A percentile compares a stretch with the other conserved stretches of the same genome.
Conservation (phyloP, 2,113 vertebrate genomes). For the Myxocyprinus asiaticus region DNA sequence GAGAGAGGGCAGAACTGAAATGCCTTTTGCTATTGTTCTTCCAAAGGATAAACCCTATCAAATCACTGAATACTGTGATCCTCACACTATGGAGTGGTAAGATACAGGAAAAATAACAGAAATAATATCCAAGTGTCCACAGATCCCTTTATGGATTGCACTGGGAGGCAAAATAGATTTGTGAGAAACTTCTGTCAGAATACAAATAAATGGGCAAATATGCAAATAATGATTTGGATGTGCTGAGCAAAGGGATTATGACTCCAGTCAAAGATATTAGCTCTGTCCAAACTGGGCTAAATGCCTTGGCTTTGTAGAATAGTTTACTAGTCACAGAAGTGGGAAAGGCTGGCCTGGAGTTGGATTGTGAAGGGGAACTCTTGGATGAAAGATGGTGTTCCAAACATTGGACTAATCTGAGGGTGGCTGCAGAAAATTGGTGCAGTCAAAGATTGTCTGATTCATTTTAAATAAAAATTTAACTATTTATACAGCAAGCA, state of each 20-base stretch:
- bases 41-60: slow-evolving; percentile 78
- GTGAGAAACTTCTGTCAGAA: neutral
- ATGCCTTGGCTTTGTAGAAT: neutral
- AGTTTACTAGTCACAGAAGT: neutral
- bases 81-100: neutral
- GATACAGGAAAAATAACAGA: slow-evolving; percentile 64
- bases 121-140: slow-evolving; percentile 41
- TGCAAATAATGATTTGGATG: neutral
- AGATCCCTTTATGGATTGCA: neutral
- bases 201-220: neutral
- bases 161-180: neutral
- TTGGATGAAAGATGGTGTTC: neutral
- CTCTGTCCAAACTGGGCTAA: neutral
- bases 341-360: neutral
- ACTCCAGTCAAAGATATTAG: slow-evolving; percentile 4
- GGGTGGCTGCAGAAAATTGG: too few species aligned
- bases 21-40: slow-evolving; percentile 77
- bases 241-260: neutral
- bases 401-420: too few species aligned
- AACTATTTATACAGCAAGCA: too few species aligned
- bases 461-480: too few species aligned
- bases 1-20: slow-evolving; percentile 68
- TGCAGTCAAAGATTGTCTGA: too few species aligned
- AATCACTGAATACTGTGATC: slow-evolving; percentile 69
- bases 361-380: neutral